phyloP scores from a whole-genome alignment of 2,888 invertebrate genomes.

The Eueremaeus valkanovi region DNA sequence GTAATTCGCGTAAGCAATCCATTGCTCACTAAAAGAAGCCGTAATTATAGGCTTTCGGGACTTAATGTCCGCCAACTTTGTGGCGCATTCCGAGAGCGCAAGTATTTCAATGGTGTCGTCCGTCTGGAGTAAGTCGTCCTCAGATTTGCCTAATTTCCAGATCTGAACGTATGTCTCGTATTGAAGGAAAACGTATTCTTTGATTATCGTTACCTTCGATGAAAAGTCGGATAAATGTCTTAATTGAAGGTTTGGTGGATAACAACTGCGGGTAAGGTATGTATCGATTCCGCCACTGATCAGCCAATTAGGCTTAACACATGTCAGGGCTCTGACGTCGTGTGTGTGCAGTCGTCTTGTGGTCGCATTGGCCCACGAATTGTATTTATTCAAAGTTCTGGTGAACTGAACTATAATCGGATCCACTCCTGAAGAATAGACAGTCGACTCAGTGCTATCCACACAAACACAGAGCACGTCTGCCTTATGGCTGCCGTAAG shows the following conservation, averaged over 20 bases:
- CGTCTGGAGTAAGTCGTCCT: background rate
- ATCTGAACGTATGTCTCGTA: slow-evolving; percentile 39
- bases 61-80: slow-evolving; percentile 31
- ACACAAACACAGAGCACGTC: slow-evolving; percentile 73
- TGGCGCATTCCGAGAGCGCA: slow-evolving; percentile 24
- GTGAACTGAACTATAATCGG: slow-evolving; percentile 71
- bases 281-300: slow-evolving; percentile 39
- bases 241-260: slow-evolving; percentile 11
- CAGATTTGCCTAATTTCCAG: slow-evolving; percentile 36
- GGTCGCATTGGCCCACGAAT: slow-evolving; percentile 71
- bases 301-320: slow-evolving; percentile 11
- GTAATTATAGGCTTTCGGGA: slow-evolving; percentile 32
- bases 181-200: slow-evolving; percentile 24
- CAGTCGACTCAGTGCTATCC: slow-evolving; percentile 49
- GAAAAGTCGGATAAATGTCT: slow-evolving; percentile 31
- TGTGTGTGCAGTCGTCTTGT: slow-evolving; percentile 77
- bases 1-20: slow-evolving; percentile 36
- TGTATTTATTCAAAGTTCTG: slow-evolving; percentile 58
- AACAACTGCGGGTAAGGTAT: slow-evolving; percentile 2
- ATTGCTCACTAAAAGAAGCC: slow-evolving; percentile 9
- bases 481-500: slow-evolving; percentile 71
- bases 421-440: slow-evolving; percentile 61
- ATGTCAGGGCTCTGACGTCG: slow-evolving; percentile 71
- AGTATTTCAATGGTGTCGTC: background rate
- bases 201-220: background rate